These are phyloP conservation scores for Armadillidium nasatum DNA, from an alignment of 1,140 invertebrate species.

Conservation along the genomic window DNA sequence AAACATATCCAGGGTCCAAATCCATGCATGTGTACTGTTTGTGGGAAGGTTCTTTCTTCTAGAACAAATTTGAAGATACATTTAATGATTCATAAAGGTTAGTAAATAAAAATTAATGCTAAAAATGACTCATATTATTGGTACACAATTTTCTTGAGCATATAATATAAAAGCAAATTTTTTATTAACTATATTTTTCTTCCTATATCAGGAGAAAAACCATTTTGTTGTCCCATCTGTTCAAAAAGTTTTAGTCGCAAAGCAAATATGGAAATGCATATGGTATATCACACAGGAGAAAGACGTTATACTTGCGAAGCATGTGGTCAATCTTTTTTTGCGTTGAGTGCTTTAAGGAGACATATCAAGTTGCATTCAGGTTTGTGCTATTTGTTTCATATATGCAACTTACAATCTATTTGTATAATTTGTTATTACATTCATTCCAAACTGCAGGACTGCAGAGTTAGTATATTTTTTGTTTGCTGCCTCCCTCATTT, in stretches of 20 bases:
- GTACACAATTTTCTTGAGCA: no score
- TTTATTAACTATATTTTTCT: no score
- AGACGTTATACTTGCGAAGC: constrained; percentile 47
- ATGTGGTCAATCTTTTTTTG: constrained; percentile 53
- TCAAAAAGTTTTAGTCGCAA: constrained; percentile 42
- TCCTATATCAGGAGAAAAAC: constrained; percentile 40
- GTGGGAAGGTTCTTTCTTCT: background rate
- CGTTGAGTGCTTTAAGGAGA: constrained; percentile 53
- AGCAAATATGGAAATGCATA: constrained; percentile 44
- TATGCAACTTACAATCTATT: no score
- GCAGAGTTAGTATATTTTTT: no score
- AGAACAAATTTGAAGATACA: background rate
- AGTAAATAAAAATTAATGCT: background rate
- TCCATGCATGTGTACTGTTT: background rate
- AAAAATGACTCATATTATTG: no score
- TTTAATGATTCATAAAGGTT: constrained; percentile 2
- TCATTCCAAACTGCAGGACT: no score
- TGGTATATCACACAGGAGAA: constrained; percentile 47
- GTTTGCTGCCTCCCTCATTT: no score
- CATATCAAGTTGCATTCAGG: constrained; percentile 63
- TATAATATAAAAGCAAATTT: no score
- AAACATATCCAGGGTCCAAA: background rate
- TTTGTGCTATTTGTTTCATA: constrained; percentile 47
- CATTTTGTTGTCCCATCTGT: constrained; percentile 45
- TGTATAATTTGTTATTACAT: no score